Evolutionary conservation across 2,797 vertebrate species (phyloP), one percentile per base, ranked within the genome.

Genomic region (Brachymystax lenok): DNA sequence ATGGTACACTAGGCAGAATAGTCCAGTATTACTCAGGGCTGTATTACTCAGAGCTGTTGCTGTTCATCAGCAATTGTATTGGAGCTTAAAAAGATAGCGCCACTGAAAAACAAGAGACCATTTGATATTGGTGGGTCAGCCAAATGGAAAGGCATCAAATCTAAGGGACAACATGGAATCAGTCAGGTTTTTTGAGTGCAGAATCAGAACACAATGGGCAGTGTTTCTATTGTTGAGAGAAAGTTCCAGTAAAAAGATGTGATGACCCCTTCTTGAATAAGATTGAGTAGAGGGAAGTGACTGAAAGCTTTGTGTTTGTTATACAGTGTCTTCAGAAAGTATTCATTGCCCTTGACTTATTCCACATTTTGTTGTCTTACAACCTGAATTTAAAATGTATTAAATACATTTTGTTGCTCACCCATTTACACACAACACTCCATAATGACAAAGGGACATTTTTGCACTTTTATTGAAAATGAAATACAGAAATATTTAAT

Each of bases 191-290:
- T 84, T 76, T 63, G 70, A 71, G 50, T 73, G 3, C 71, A 81
- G 19, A 73, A 68, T 21, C 21, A 3, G 80, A 85, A 76, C 82
- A 89, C 77, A 71, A 77, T n/a, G 21, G 14, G 52, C 35, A 54
- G 21, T 78, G 19, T 54, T 71, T 21, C 13, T 54, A 54, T 73
- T 35, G 77, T 64, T 21, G 74, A 68, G 13, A 33, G 28, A 17
- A 33, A 68, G 28, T 19, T 68, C 72, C 27, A 66, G 73, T 59
- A 30, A 13, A 71, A 52, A 52, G 4, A 30, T 14, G 14, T 28
- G 5, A 52, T 19, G 5, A 51, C 46, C 69, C 24, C 51, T 71
- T 28, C 21, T 51, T 71, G 69, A 71, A 17, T 71, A 19, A 71
- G 21, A 64, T 13, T 69, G 30, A 66, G 7, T 33, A 33, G 52